Percentiles rank a stretch among this genome's conserved stretches.
phyloP scores from a whole-genome alignment of 2,113 vertebrate species.

The Origma solitaria region DNA sequence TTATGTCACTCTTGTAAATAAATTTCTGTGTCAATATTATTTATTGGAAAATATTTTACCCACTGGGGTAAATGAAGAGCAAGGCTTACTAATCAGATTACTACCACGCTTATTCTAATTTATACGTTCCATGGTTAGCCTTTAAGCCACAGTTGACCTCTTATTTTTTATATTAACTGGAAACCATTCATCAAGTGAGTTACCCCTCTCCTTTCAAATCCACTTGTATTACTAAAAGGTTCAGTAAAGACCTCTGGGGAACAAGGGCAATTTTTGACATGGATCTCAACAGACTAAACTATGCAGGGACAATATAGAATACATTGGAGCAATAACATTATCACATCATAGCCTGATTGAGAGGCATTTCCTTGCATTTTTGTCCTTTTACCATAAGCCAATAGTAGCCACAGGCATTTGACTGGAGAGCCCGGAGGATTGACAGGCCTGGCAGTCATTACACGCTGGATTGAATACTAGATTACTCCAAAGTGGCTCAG shows the following conservation, averaged over 20 bases:
- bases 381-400: conserved; percentile 83
- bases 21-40: conserved; percentile 56
- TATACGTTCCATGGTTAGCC: conserved; percentile 44
- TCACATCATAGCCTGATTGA: conserved; percentile 82
- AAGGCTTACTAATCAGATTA: conserved; percentile 56
- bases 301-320: conserved; percentile 80
- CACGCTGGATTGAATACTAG: conserved; percentile 99
- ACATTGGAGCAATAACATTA: conserved; percentile 82
- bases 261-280: conserved; percentile 80
- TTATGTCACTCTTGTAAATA: conserved; percentile 32
- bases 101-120: conserved; percentile 51
- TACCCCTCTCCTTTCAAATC: conserved; percentile 72
- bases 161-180: conserved; percentile 72
- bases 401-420: conserved; percentile 85
- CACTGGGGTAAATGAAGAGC: conserved; percentile 30
- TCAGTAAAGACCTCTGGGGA: conserved; percentile 79
- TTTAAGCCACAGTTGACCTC: conserved; percentile 66
- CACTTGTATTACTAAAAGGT: conserved; percentile 77
- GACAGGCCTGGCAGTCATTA: conserved; percentile 99
- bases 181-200: conserved; percentile 76
- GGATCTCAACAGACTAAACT: conserved; percentile 83
- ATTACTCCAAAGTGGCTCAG: conserved; percentile 99
- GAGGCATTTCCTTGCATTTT: conserved; percentile 81
- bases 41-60: conserved; percentile 59
- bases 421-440: conserved; percentile 93